A percentile compares a stretch with the other conserved stretches of the same genome.
Evolutionary conservation across 2,888 invertebrate species (phyloP).

Genomic region (Bellardia bayeri): DNA sequence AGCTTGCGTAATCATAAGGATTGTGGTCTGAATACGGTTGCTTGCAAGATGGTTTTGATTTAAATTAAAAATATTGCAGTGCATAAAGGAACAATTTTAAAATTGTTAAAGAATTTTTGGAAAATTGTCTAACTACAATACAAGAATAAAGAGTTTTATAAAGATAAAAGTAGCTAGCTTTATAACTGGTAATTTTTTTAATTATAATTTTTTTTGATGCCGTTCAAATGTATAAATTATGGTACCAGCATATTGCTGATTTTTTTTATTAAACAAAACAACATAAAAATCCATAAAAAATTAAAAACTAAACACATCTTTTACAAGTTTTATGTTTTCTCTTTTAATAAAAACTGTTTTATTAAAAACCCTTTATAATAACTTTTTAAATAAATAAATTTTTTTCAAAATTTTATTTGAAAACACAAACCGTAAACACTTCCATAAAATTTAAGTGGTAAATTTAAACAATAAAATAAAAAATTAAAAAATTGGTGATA

Average conservation of each 20-base stretch:
- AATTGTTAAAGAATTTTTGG: not conserved
- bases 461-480: slow-evolving; percentile 43
- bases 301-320: not conserved
- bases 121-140: not conserved
- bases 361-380: slow-evolving; percentile 47
- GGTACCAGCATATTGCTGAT: not conserved
- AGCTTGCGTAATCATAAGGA: not conserved
- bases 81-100: not conserved
- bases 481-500: slow-evolving; percentile 33
- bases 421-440: not conserved
- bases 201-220: not conserved
- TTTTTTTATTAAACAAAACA: not conserved
- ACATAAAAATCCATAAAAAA: not conserved
- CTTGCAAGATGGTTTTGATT: slow-evolving; percentile 20
- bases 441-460: not conserved
- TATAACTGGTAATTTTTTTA: not conserved
- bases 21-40: not conserved
- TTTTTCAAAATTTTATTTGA: not conserved
- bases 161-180: no score
- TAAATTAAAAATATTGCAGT: not conserved
- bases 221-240: not conserved
- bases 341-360: not conserved
- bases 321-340: not conserved
- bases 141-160: not conserved
- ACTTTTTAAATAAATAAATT: slow-evolving; percentile 13